Evolutionary conservation across 2,888 invertebrate species (phyloP).

Genomic region (Drosophila niveifrons): DNA sequence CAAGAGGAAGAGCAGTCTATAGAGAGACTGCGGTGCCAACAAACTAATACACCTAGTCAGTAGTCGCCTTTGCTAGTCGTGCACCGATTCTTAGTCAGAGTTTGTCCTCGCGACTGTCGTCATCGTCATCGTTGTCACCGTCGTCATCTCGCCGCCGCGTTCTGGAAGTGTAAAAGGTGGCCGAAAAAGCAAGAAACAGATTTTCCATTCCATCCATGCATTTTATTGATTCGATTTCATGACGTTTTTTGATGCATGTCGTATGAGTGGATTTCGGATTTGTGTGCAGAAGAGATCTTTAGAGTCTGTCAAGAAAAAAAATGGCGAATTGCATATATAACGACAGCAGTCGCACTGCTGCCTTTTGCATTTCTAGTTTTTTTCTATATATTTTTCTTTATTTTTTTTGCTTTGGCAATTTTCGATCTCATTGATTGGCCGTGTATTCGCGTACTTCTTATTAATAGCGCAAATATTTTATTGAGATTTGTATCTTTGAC

Average conservation of each 20-base stretch:
- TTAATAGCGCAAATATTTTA: slow-evolving; percentile 77
- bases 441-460: slow-evolving; percentile 68
- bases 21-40: slow-evolving; percentile 13
- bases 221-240: slow-evolving; percentile 29
- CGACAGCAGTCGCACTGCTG: slow-evolving; percentile 11
- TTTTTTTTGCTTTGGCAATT: slow-evolving; percentile 18
- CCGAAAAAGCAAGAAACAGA: neutral
- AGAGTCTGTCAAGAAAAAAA: slow-evolving; percentile 1
- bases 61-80: slow-evolving; percentile 62
- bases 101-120: slow-evolving; percentile 61
- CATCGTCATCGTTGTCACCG: slow-evolving; percentile 54
- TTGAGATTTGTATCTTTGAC: slow-evolving; percentile 75
- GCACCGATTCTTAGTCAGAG: slow-evolving; percentile 68
- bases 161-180: slow-evolving; percentile 45
- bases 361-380: neutral
- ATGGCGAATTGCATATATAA: slow-evolving; percentile 10
- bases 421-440: slow-evolving; percentile 61
- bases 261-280: neutral
- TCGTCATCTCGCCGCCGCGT: slow-evolving; percentile 43
- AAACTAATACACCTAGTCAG: slow-evolving; percentile 59
- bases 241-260: slow-evolving; percentile 62
- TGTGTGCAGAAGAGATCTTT: slow-evolving; percentile 31
- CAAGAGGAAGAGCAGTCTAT: slow-evolving; percentile 38
- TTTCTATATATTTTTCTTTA: slow-evolving; percentile 10
- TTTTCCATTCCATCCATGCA: neutral